These are phyloP conservation scores for Noturus placidus DNA, from an alignment of 2,113 vertebrate genomes.

Conservation along the genomic window DNA sequence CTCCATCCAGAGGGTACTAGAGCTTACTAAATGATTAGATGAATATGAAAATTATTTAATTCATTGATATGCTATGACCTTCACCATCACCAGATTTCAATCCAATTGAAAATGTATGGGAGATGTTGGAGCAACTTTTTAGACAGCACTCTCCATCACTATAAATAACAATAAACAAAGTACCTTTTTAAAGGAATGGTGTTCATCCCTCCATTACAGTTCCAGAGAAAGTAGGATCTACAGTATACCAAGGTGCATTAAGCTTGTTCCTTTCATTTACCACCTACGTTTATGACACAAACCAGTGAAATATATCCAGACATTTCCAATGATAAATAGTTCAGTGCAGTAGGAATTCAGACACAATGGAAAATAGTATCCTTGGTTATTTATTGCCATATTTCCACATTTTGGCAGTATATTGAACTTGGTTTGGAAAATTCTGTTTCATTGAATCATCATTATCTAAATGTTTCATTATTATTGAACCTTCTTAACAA, in stretches of 20 bases:
- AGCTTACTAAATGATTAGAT: not conserved
- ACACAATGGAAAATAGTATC: not conserved
- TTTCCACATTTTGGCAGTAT: not conserved
- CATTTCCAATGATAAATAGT: not conserved
- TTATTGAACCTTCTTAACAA: too few relatives aligned
- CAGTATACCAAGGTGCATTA: too few relatives aligned
- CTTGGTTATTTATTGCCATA: too few relatives aligned
- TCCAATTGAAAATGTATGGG: not conserved
- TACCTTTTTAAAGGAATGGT: too few relatives aligned
- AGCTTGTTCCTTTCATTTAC: too few relatives aligned
- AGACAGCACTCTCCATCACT: not conserved
- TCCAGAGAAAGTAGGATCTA: too few relatives aligned
- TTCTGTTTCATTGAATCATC: not conserved
- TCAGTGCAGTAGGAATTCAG: too few relatives aligned
- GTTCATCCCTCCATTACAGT: too few relatives aligned
- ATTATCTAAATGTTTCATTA: too few relatives aligned
- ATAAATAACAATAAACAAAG: too few relatives aligned
- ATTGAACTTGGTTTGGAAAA: not conserved
- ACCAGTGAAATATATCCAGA: not conserved
- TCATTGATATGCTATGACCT: not conserved
- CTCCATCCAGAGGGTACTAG: not conserved
- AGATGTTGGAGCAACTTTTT: not conserved
- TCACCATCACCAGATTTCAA: not conserved
- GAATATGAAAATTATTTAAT: not conserved
- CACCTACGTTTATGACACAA: not conserved